phyloP scores from a whole-genome alignment of 2,888 invertebrate genomes.

The Cerceris rybyensis region DNA sequence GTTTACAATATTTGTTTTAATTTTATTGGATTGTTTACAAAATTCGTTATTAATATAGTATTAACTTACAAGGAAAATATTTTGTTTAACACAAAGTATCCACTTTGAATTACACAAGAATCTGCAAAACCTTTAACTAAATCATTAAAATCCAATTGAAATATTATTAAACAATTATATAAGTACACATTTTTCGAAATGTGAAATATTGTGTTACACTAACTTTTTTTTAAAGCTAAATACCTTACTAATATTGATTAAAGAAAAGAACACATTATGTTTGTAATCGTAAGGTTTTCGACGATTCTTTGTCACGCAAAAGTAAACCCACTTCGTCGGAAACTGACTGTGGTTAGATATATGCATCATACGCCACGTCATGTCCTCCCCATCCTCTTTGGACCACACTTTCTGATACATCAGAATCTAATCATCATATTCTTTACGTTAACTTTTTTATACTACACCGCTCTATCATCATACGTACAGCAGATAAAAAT shows the following conservation, averaged over 20 bases:
- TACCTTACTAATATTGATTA: conserved; percentile 13
- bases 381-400: conserved; percentile 39
- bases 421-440: conserved; percentile 54
- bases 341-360: conserved; percentile 36
- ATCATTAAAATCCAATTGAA: conserved; percentile 16
- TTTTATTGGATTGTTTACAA: neutral
- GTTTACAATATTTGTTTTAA: neutral
- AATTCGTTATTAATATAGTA: neutral
- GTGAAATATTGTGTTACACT: neutral
- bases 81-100: neutral
- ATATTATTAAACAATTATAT: neutral
- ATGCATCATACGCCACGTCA: conserved; percentile 56
- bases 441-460: conserved; percentile 22
- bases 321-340: conserved; percentile 16
- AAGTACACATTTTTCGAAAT: conserved; percentile 1
- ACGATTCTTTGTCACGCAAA: conserved; percentile 1
- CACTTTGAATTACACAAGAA: conserved; percentile 2
- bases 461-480: conserved; percentile 2
- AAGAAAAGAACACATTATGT: conserved; percentile 10
- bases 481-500: conserved; percentile 16
- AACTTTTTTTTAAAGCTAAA: neutral
- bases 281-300: conserved; percentile 15
- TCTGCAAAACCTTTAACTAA: conserved; percentile 5
- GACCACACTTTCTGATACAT: conserved; percentile 37
- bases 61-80: conserved; percentile 14